Percentiles rank a stretch among this genome's conserved stretches.
phyloP scores from a whole-genome alignment of 2,888 invertebrate species.

The Halocaridina rubra region DNA sequence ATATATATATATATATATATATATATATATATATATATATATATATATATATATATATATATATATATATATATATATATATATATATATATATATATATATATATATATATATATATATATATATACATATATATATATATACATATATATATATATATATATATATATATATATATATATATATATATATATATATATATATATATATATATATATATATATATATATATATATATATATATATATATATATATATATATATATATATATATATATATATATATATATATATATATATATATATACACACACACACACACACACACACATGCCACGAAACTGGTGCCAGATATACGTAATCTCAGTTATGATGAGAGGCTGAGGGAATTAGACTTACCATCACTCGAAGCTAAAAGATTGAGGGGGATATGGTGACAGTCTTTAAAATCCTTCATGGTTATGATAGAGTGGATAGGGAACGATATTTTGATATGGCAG shows the following conservation, averaged over 20 bases:
- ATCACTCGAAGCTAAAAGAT: too few species aligned
- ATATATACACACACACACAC: too few species aligned
- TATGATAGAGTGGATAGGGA: too few species aligned
- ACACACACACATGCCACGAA: too few species aligned
- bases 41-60: conserved; percentile 1
- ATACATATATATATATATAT: neutral
- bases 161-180: neutral
- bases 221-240: neutral
- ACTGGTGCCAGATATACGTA: too few species aligned
- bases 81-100: conserved; percentile 11
- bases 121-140: neutral
- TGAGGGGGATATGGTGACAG: too few species aligned
- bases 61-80: conserved; percentile 9
- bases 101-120: neutral
- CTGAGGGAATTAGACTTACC: too few species aligned
- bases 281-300: conserved; percentile 2
- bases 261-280: neutral
- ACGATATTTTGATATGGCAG: too few species aligned
- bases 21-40: neutral
- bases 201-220: neutral
- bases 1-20: neutral
- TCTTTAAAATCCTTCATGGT: too few species aligned
- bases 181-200: neutral
- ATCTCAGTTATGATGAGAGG: too few species aligned
- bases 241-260: neutral